These are phyloP conservation scores for Nomada fucata DNA, from an alignment of 2,888 invertebrate genomes.

Conservation along the genomic window DNA sequence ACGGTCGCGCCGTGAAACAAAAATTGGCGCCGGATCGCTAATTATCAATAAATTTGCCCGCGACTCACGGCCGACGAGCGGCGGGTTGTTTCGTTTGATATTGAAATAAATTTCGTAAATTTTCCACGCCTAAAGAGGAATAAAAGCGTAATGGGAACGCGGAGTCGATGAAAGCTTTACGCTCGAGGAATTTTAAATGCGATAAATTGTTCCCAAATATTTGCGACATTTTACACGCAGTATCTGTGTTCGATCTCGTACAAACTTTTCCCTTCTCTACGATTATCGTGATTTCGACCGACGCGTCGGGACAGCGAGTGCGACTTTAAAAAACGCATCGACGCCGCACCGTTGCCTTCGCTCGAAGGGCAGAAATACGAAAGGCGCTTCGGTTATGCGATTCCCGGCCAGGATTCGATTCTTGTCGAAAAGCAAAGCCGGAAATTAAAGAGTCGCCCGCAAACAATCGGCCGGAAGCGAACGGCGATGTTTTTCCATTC, in stretches of 20 bases:
- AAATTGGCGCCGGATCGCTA: neutral
- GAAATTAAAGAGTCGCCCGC: constrained; percentile 47
- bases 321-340: neutral
- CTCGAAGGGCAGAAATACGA: neutral
- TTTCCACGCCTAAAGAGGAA: too few relatives aligned
- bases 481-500: constrained; percentile 22
- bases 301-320: neutral
- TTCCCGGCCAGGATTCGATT: constrained; percentile 8
- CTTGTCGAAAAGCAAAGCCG: constrained; percentile 20
- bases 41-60: constrained; percentile 28
- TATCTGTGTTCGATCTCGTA: too few relatives aligned
- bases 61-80: neutral
- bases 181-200: too few relatives aligned
- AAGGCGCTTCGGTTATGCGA: neutral
- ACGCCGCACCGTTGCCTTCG: too few relatives aligned
- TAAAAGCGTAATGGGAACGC: neutral
- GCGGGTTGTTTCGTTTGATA: too few relatives aligned
- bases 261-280: too few relatives aligned
- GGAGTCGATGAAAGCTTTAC: too few relatives aligned
- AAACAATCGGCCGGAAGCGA: constrained; percentile 33
- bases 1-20: neutral
- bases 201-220: too few relatives aligned
- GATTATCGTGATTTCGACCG: neutral
- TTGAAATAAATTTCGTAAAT: too few relatives aligned
- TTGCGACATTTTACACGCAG: too few relatives aligned